These are phyloP conservation scores for Neotoxoptera formosana DNA, from an alignment of 1,140 invertebrate species.

Conservation along the genomic window DNA sequence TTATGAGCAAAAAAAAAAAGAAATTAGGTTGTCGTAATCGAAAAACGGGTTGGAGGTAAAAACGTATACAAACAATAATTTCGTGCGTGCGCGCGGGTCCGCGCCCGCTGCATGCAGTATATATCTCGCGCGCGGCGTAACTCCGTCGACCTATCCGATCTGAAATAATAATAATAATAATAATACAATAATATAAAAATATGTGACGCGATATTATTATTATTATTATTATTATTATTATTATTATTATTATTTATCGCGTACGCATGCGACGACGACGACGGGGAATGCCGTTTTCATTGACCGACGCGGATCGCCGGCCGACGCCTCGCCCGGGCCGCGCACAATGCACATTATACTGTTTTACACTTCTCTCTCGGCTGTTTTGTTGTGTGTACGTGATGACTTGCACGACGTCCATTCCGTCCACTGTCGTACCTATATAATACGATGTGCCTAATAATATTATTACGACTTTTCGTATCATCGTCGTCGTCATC, in stretches of 20 bases:
- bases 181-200: background rate
- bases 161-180: too few species aligned
- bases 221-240: background rate
- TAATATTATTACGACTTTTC: background rate
- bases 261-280: background rate
- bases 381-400: background rate
- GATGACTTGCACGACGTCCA: background rate
- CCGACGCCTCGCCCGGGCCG: background rate
- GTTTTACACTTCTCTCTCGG: background rate
- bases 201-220: background rate
- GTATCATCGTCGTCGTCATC: background rate
- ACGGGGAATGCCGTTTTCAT: conserved; percentile 33
- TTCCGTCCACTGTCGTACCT: background rate
- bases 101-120: too few species aligned
- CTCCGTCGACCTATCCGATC: too few species aligned
- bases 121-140: background rate
- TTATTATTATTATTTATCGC: background rate
- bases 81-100: background rate
- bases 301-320: conserved; percentile 20
- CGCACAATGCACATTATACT: background rate
- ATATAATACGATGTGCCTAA: too few species aligned
- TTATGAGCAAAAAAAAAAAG: background rate
- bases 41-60: background rate
- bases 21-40: background rate
- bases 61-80: background rate